A percentile compares a stretch with the other conserved stretches of the same genome.
Evolutionary conservation across 2,113 vertebrate species (phyloP).

Genomic region (Ptyas mucosa): DNA sequence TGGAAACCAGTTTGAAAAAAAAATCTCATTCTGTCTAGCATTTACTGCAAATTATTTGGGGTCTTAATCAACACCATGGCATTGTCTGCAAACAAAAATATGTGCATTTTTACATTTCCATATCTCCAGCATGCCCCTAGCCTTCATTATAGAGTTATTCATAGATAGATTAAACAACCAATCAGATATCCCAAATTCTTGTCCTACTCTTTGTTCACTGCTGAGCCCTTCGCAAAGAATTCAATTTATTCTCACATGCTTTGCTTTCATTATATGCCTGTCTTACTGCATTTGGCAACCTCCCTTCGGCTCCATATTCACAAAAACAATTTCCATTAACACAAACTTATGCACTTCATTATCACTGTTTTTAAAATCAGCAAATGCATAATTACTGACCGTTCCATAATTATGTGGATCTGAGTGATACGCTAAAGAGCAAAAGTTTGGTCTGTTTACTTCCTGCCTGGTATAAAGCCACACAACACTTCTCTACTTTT

Average conservation of each 20-base stretch:
- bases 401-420: background rate
- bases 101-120: background rate
- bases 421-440: background rate
- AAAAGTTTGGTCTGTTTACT: background rate
- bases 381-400: background rate
- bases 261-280: background rate
- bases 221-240: background rate
- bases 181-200: background rate
- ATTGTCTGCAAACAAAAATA: background rate
- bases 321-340: background rate
- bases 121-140: background rate
- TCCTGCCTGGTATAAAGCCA: background rate
- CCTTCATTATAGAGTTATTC: background rate
- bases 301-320: background rate
- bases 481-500: background rate
- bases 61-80: background rate
- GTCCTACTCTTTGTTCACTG: background rate
- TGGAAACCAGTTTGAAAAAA: background rate
- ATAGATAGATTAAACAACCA: background rate
- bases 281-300: background rate
- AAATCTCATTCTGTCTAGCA: background rate
- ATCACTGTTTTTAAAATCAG: background rate
- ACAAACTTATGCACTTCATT: background rate
- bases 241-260: background rate
- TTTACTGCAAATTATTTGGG: background rate